Conservation (phyloP, 1,140 invertebrate species). For the Drosophila triauraria region DNA sequence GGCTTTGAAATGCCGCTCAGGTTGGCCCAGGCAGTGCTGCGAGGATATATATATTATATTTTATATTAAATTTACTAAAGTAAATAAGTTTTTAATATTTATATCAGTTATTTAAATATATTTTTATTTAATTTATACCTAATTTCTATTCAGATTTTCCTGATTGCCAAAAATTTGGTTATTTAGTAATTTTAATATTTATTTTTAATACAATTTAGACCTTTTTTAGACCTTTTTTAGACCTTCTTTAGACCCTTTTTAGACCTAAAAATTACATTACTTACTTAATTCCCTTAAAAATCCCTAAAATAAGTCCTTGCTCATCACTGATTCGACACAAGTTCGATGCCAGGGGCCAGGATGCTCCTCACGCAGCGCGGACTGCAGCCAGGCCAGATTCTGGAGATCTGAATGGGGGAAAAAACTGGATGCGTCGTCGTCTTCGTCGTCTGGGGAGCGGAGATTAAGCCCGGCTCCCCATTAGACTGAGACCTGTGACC, state of each 20-base stretch:
- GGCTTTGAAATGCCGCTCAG: constrained; percentile 74
- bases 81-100: too few relatives aligned
- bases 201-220: too few relatives aligned
- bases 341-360: constrained; percentile 20
- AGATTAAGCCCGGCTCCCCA: constrained; percentile 69
- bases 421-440: constrained; percentile 37
- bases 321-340: constrained; percentile 4
- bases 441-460: constrained; percentile 34
- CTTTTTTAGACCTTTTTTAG: too few relatives aligned
- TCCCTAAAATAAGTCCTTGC: background rate
- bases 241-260: too few relatives aligned
- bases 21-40: constrained; percentile 18
- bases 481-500: constrained; percentile 75
- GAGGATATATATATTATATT: background rate
- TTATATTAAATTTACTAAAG: too few relatives aligned
- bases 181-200: too few relatives aligned
- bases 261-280: too few relatives aligned
- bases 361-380: constrained; percentile 30
- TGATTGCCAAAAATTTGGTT: too few relatives aligned
- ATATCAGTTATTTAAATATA: too few relatives aligned
- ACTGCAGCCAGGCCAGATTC: background rate
- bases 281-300: too few relatives aligned
- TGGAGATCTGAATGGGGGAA: background rate
- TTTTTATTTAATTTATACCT: too few relatives aligned
- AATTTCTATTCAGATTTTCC: too few relatives aligned